Conservation (phyloP, 2,113 vertebrate genomes). For the Clarias magur region DNA sequence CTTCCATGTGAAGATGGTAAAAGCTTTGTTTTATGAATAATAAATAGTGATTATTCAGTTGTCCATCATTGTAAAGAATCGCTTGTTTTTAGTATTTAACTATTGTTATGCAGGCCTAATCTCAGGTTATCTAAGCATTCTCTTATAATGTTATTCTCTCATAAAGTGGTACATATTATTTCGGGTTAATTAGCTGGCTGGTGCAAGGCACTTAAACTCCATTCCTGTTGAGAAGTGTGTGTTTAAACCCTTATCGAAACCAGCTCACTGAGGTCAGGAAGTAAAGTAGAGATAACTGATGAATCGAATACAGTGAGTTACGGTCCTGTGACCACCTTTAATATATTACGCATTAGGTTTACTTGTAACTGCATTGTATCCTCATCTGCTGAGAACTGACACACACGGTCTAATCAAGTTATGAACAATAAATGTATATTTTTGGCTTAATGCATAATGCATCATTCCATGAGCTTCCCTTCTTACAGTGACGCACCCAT, state of each 20-base stretch:
- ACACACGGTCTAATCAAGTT: neutral
- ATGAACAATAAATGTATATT: neutral
- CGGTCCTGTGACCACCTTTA: neutral
- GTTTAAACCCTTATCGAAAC: neutral
- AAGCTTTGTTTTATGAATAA: neutral
- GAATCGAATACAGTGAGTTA: neutral
- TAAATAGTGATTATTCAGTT: neutral
- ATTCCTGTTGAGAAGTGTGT: neutral
- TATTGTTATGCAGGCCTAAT: neutral
- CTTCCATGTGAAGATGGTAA: neutral
- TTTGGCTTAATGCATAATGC: no score
- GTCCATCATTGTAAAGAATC: neutral
- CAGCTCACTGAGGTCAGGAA: neutral
- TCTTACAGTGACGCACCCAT: no score
- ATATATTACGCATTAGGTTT: neutral
- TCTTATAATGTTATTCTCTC: neutral
- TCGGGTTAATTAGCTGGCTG: neutral
- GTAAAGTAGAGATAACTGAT: neutral
- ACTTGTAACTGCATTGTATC: neutral
- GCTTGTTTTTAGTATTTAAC: neutral
- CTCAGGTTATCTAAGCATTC: neutral
- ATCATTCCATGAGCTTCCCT: no score
- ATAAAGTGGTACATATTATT: neutral
- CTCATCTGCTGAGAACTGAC: neutral
- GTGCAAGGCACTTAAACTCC: neutral